Percentiles rank a stretch among this genome's conserved stretches.
phyloP scores from a whole-genome alignment of 2,888 invertebrate genomes.

The Drosophila helvetica region DNA sequence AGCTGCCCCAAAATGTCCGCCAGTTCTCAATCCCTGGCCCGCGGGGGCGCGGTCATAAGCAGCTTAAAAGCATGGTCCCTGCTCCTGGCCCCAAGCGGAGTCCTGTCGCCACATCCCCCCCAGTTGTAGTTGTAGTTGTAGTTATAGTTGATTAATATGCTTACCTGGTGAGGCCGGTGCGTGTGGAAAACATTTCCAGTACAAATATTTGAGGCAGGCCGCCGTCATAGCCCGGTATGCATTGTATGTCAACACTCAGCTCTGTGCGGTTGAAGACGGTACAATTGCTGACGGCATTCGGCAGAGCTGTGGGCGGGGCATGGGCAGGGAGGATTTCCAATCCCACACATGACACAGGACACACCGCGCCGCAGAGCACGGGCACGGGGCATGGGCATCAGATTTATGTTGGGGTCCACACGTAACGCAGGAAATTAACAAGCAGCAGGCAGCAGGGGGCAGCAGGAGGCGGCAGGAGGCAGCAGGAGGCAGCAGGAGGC shows the following conservation, averaged over 20 bases:
- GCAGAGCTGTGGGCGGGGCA: conserved; percentile 87
- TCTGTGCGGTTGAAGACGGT: conserved; percentile 93
- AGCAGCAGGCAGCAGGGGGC: conserved; percentile 28
- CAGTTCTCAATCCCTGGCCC: conserved; percentile 4
- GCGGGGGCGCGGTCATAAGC: conserved; percentile 45
- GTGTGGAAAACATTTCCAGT: conserved; percentile 88
- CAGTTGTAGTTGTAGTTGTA: conserved; percentile 34
- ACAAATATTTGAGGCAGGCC: conserved; percentile 94
- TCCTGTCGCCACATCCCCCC: neutral
- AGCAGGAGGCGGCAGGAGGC: conserved; percentile 9
- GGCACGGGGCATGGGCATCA: conserved; percentile 21
- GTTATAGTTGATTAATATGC: conserved; percentile 75
- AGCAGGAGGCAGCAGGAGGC: conserved; percentile 18
- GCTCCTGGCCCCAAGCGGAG: neutral
- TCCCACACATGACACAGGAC: conserved; percentile 26
- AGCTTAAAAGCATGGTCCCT: conserved; percentile 53
- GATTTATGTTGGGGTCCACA: conserved; percentile 51
- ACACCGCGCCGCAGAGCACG: conserved; percentile 4
- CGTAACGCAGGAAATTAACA: conserved; percentile 63
- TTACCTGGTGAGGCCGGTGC: conserved; percentile 84
- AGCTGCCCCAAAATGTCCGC: conserved; percentile 3
- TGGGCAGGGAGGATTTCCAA: conserved; percentile 35
- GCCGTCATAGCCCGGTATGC: conserved; percentile 94
- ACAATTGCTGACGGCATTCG: conserved; percentile 93
- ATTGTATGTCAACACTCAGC: conserved; percentile 92